These are phyloP conservation scores for Trogon surrucura DNA, from an alignment of 2,113 vertebrate genomes.

Conservation along the genomic window DNA sequence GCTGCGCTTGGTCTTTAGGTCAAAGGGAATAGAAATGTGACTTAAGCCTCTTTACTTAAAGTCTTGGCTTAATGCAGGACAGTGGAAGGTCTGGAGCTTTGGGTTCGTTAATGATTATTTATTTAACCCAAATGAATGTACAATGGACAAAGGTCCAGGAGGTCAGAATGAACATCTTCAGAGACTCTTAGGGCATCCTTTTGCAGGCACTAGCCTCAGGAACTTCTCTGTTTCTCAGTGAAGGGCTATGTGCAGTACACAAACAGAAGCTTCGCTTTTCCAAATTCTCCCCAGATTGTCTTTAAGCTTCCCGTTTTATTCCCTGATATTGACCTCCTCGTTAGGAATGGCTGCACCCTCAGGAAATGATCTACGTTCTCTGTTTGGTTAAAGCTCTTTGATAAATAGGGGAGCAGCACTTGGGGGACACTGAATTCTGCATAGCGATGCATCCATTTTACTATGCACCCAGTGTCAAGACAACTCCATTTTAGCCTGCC, in stretches of 20 bases:
- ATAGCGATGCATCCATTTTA: neutral
- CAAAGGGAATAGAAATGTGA: conserved; percentile 15
- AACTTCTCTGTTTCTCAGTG: neutral
- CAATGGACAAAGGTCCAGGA: neutral
- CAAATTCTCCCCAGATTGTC: neutral
- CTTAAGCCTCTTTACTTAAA: conserved; percentile 19
- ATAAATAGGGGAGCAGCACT: neutral
- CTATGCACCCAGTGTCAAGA: neutral
- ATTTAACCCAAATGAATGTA: neutral
- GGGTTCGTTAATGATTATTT: conserved; percentile 28
- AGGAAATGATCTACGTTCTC: neutral
- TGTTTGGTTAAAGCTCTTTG: neutral
- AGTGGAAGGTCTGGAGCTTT: neutral
- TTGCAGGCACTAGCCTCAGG: neutral
- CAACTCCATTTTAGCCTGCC: neutral
- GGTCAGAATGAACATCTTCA: conserved; percentile 2
- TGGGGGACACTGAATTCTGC: neutral
- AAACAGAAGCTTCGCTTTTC: neutral
- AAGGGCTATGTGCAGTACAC: neutral
- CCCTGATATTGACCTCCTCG: neutral
- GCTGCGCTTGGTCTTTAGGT: neutral
- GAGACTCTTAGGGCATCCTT: neutral
- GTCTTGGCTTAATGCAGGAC: neutral
- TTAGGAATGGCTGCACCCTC: neutral
- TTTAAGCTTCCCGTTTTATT: neutral